Percentiles rank a stretch among this genome's conserved stretches.
Evolutionary conservation across 2,797 vertebrate species (phyloP).

Genomic region (Pteronotus mesoamericanus): DNA sequence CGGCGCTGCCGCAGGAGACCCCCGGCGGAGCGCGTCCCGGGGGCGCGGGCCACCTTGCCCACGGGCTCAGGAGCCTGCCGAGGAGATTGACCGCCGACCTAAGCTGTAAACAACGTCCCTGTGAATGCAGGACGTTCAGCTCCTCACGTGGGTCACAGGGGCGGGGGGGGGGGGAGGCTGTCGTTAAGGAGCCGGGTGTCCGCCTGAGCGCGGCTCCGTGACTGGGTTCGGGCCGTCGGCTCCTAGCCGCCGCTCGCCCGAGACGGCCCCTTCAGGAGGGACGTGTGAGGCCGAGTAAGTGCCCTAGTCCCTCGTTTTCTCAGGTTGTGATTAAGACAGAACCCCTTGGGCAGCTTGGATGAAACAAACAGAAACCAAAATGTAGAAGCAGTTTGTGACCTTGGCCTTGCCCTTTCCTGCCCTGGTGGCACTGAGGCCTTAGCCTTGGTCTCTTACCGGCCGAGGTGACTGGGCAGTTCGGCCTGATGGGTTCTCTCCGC

Average conservation of each 20-base stretch:
- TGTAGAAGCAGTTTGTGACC: rapidly evolving
- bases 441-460: neutral
- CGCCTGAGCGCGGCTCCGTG: rapidly evolving
- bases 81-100: neutral
- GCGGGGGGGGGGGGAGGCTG: too few relatives aligned
- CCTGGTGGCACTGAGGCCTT: neutral
- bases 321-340: neutral
- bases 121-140: rapidly evolving
- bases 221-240: neutral
- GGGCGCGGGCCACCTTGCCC: neutral
- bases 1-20: rapidly evolving
- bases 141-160: neutral
- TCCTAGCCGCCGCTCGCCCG: neutral
- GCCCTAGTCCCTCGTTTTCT: neutral
- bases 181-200: neutral
- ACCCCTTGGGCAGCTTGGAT: neutral
- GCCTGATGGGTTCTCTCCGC: neutral
- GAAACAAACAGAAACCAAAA: neutral
- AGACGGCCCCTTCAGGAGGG: rapidly evolving
- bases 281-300: neutral
- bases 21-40: neutral
- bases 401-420: neutral
- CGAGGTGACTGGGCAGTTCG: neutral
- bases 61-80: neutral
- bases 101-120: neutral